Conservation (phyloP, 2,113 vertebrate genomes). For the Dryoscopus gambensis region DNA sequence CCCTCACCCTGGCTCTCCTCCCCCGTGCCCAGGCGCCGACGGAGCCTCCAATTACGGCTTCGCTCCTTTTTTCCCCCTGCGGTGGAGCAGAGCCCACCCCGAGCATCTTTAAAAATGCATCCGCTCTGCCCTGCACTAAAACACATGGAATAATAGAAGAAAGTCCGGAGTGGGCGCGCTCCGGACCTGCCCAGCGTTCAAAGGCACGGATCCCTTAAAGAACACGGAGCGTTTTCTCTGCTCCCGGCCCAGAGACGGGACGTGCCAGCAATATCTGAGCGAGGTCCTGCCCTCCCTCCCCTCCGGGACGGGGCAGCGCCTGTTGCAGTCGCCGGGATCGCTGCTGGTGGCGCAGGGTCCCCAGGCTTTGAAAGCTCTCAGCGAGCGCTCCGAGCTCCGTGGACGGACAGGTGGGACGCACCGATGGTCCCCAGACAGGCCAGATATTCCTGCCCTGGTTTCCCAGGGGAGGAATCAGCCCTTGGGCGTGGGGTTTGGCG, state of each 20-base stretch:
- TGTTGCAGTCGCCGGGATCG: rapidly evolving
- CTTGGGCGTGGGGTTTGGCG: rapidly evolving
- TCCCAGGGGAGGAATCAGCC: no score
- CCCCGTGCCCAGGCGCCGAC: not conserved
- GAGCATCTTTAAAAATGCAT: constrained; percentile 59
- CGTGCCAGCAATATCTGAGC: not conserved
- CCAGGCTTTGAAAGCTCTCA: not conserved
- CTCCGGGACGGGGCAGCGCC: not conserved
- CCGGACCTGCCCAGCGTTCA: not conserved
- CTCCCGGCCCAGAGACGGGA: not conserved
- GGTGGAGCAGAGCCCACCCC: constrained; percentile 7
- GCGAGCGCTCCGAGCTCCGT: rapidly evolving
- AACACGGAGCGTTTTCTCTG: not conserved
- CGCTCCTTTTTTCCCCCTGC: not conserved
- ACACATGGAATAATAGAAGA: constrained; percentile 62
- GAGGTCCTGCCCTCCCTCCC: rapidly evolving
- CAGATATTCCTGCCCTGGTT: not conserved
- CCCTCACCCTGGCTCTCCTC: not conserved
- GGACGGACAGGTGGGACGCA: not conserved
- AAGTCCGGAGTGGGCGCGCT: not conserved
- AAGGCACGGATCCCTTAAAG: not conserved
- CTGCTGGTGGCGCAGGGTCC: not conserved
- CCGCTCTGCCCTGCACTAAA: not conserved
- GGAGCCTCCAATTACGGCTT: not conserved
- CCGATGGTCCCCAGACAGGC: not conserved